phyloP scores from a whole-genome alignment of 2,888 invertebrate genomes.

The Notocelia uddmanniana region DNA sequence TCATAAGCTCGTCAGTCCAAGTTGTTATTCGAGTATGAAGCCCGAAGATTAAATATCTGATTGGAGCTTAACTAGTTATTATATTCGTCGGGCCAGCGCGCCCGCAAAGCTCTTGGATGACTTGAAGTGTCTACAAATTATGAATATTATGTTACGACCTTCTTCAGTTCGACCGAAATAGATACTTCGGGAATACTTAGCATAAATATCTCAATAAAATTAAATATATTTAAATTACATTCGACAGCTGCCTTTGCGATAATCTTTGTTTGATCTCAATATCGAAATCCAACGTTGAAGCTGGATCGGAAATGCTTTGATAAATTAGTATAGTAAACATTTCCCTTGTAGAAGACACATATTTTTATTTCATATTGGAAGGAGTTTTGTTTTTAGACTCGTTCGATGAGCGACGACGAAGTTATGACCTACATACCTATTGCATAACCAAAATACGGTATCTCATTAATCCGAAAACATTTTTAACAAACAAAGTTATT shows the following conservation, averaged over 20 bases:
- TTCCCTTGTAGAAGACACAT: slow-evolving; percentile 6
- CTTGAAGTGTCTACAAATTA: slow-evolving; percentile 51
- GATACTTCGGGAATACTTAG: slow-evolving; percentile 8
- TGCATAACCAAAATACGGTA: too few relatives aligned
- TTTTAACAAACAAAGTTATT: background rate
- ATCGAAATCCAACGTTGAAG: background rate
- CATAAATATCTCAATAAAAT: slow-evolving; percentile 21
- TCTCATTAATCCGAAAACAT: too few relatives aligned
- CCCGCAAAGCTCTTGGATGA: slow-evolving; percentile 51
- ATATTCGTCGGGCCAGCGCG: slow-evolving; percentile 49
- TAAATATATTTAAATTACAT: slow-evolving; percentile 27
- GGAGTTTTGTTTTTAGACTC: background rate
- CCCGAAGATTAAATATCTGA: slow-evolving; percentile 62
- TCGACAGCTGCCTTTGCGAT: background rate
- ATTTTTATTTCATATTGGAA: too few relatives aligned
- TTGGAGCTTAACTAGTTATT: slow-evolving; percentile 72
- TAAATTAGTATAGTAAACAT: slow-evolving; percentile 23
- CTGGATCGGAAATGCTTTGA: slow-evolving; percentile 12
- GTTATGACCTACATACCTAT: background rate
- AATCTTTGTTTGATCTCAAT: background rate
- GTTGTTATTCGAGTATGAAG: slow-evolving; percentile 54
- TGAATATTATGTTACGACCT: slow-evolving; percentile 55
- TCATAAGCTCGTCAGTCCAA: slow-evolving; percentile 50
- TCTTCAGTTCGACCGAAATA: slow-evolving; percentile 17
- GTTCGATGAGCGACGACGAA: background rate